Conservation (phyloP, 2,797 vertebrate species). For the Sarcophilus harrisii region DNA sequence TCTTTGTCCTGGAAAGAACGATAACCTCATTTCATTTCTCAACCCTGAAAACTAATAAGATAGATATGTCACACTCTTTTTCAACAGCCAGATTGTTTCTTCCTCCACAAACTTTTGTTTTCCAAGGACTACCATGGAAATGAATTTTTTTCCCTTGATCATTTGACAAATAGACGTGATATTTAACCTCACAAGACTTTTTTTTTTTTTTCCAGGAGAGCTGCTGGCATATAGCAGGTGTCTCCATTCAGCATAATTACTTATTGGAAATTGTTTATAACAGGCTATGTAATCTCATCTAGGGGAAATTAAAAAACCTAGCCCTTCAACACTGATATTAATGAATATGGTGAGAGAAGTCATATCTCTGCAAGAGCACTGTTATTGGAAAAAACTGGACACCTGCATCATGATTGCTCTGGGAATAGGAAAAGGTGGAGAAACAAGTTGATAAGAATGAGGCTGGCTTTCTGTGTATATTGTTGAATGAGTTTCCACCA, state of each 20-base stretch:
- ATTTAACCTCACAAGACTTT: slow-evolving; percentile 48
- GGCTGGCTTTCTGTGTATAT: fast-evolving
- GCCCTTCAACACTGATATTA: slow-evolving; percentile 50
- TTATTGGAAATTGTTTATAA: slow-evolving; percentile 63
- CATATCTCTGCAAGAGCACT: not conserved
- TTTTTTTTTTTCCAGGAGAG: slow-evolving; percentile 63
- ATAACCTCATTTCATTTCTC: not conserved
- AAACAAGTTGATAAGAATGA: not conserved
- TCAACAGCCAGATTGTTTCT: slow-evolving; percentile 42
- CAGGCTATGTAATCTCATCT: slow-evolving; percentile 62
- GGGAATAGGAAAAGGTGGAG: not conserved
- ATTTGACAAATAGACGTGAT: slow-evolving; percentile 38
- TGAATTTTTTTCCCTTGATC: slow-evolving; percentile 10
- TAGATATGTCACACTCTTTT: not conserved
- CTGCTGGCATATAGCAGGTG: slow-evolving; percentile 61
- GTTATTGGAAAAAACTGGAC: slow-evolving; percentile 9
- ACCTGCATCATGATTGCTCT: not conserved
- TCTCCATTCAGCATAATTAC: slow-evolving; percentile 61
- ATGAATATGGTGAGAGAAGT: slow-evolving; percentile 11
- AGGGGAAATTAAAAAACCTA: slow-evolving; percentile 58
- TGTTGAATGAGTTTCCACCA: not conserved
- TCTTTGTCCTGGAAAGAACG: not conserved
- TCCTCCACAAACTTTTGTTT: slow-evolving; percentile 33
- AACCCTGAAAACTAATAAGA: slow-evolving; percentile 21
- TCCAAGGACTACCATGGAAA: slow-evolving; percentile 19